Evolutionary conservation across 2,797 vertebrate species (phyloP).

Genomic region (Urophycis tenuis): DNA sequence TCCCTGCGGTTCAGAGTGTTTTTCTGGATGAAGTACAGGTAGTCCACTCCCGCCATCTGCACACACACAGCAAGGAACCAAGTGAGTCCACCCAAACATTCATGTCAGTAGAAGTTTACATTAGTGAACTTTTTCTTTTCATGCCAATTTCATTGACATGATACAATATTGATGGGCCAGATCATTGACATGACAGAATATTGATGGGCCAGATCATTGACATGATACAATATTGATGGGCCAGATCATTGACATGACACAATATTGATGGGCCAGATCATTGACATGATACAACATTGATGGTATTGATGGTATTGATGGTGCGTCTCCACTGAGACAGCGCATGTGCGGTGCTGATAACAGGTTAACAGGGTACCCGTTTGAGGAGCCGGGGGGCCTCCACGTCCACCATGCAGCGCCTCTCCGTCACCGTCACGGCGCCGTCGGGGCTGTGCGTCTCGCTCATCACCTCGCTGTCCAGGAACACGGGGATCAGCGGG

Average conservation of each 20-base stretch:
- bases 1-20: constrained; percentile 85
- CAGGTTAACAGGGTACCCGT: constrained; percentile 68
- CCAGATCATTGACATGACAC: too few relatives aligned
- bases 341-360: not conserved
- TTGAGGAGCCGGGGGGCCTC: constrained; percentile 90
- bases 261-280: too few relatives aligned
- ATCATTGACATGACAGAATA: too few relatives aligned
- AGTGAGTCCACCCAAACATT: too few relatives aligned
- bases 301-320: too few relatives aligned
- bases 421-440: constrained; percentile 71
- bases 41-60: constrained; percentile 92
- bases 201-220: too few relatives aligned
- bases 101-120: too few relatives aligned
- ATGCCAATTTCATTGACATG: too few relatives aligned
- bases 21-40: constrained; percentile 92
- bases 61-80: constrained; percentile 4
- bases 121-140: too few relatives aligned
- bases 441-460: constrained; percentile 81
- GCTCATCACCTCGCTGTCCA: constrained; percentile 80
- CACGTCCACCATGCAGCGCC: constrained; percentile 86
- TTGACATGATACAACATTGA: too few relatives aligned
- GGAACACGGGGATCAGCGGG: constrained; percentile 89
- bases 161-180: too few relatives aligned
- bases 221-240: too few relatives aligned
- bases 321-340: not conserved